Evolutionary conservation across 2,797 vertebrate genomes (phyloP).

Genomic region (Danio albolineatus): DNA sequence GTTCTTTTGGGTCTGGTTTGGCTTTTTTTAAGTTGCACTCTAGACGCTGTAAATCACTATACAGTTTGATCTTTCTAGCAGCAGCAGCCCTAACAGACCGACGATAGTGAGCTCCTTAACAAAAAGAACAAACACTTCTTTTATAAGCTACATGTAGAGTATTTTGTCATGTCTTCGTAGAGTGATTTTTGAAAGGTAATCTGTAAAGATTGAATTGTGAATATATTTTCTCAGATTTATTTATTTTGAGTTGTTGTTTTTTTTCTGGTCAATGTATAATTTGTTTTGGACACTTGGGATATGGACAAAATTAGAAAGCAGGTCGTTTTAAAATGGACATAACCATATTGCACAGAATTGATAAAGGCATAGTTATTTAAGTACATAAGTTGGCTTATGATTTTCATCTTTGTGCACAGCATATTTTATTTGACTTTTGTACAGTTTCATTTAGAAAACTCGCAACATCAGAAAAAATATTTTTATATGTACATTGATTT

Average conservation of each 20-base stretch:
- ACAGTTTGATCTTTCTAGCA: slow-evolving; percentile 65
- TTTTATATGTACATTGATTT: slow-evolving; percentile 48
- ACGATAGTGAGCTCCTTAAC: slow-evolving; percentile 45
- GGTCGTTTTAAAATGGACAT: slow-evolving; percentile 47
- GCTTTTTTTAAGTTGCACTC: slow-evolving; percentile 48
- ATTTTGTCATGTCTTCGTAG: slow-evolving; percentile 51
- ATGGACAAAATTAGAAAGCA: slow-evolving; percentile 31
- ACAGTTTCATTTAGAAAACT: slow-evolving; percentile 42
- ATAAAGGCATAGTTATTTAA: slow-evolving; percentile 38
- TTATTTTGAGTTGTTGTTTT: slow-evolving; percentile 17
- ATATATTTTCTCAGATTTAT: slow-evolving; percentile 59
- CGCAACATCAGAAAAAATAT: slow-evolving; percentile 38
- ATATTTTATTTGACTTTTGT: slow-evolving; percentile 42
- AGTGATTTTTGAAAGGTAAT: slow-evolving; percentile 44
- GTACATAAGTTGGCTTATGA: slow-evolving; percentile 31
- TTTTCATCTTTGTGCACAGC: slow-evolving; percentile 37
- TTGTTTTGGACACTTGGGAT: slow-evolving; percentile 31
- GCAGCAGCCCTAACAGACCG: slow-evolving; percentile 28
- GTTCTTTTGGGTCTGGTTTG: slow-evolving; percentile 38
- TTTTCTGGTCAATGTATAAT: slow-evolving; percentile 25
- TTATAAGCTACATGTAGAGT: slow-evolving; percentile 49
- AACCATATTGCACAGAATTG: slow-evolving; percentile 50
- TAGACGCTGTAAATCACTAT: slow-evolving; percentile 60
- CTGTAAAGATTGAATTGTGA: slow-evolving; percentile 59
- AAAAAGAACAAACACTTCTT: slow-evolving; percentile 24